phyloP scores from a whole-genome alignment of 2,797 vertebrate species.

The Molothrus ater region DNA sequence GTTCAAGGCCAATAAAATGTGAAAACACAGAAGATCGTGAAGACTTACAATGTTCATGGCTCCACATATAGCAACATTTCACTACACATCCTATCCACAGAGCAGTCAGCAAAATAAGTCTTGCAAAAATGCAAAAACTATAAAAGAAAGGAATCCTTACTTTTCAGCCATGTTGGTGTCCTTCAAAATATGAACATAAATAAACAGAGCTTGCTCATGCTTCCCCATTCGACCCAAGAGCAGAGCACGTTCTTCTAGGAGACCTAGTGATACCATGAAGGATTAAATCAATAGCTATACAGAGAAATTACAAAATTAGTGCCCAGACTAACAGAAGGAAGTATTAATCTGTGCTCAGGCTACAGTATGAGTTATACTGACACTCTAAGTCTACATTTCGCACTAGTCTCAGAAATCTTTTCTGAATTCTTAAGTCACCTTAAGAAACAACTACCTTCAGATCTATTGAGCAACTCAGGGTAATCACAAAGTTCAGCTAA shows the following conservation, averaged over 20 bases:
- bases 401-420: background rate
- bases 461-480: background rate
- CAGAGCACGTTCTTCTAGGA: slow-evolving; percentile 94
- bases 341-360: background rate
- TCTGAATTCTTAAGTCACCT: background rate
- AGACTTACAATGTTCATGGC: background rate
- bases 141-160: slow-evolving; percentile 74
- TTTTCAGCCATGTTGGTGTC: slow-evolving; percentile 94
- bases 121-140: background rate
- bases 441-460: background rate
- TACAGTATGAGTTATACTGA: background rate
- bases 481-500: background rate
- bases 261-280: slow-evolving; percentile 74
- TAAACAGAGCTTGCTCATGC: slow-evolving; percentile 97
- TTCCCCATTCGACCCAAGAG: slow-evolving; percentile 97
- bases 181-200: slow-evolving; percentile 95
- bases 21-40: background rate
- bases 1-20: background rate
- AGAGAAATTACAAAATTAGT: background rate
- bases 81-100: background rate
- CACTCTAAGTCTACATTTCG: background rate
- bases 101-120: background rate
- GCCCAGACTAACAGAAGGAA: background rate
- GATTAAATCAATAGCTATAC: background rate
- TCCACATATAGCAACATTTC: background rate